phyloP scores from a whole-genome alignment of 2,113 vertebrate genomes.

The Rana temporaria region DNA sequence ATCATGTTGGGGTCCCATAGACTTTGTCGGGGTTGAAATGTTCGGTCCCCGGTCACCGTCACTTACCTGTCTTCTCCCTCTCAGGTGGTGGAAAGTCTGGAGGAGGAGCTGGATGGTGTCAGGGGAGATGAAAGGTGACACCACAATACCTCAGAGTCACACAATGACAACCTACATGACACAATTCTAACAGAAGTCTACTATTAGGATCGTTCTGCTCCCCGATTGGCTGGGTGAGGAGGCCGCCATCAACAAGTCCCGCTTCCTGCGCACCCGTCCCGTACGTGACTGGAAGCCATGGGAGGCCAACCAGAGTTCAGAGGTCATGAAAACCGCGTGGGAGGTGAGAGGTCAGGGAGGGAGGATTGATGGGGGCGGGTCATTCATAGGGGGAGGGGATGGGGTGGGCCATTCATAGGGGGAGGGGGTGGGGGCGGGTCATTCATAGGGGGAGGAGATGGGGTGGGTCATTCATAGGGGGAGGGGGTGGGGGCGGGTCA shows the following conservation, averaged over 20 bases:
- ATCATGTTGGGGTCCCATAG: too few species aligned
- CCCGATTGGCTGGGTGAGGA: conserved; percentile 17
- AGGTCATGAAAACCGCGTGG: not conserved
- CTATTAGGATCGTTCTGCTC: not conserved
- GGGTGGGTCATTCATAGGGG: too few species aligned
- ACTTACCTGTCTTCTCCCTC: not conserved
- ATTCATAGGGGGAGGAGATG: too few species aligned
- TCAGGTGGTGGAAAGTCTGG: not conserved
- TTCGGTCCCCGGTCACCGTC: too few species aligned
- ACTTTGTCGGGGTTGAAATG: too few species aligned
- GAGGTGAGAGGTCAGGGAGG: not conserved
- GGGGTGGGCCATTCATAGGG: too few species aligned
- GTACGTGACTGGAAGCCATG: not conserved
- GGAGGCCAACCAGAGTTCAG: not conserved
- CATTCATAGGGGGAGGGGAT: too few species aligned
- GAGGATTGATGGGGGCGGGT: too few species aligned
- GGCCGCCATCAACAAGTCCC: not conserved
- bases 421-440: too few species aligned
- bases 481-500: too few species aligned
- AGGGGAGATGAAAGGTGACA: conserved; percentile 4
- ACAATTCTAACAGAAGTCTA: not conserved
- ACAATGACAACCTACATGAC: not conserved
- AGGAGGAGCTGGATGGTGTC: not conserved
- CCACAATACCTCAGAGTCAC: not conserved
- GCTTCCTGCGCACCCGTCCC: conserved; percentile 9